Evolutionary conservation across 2,113 vertebrate species (phyloP).

Genomic region (Passer montanus): DNA sequence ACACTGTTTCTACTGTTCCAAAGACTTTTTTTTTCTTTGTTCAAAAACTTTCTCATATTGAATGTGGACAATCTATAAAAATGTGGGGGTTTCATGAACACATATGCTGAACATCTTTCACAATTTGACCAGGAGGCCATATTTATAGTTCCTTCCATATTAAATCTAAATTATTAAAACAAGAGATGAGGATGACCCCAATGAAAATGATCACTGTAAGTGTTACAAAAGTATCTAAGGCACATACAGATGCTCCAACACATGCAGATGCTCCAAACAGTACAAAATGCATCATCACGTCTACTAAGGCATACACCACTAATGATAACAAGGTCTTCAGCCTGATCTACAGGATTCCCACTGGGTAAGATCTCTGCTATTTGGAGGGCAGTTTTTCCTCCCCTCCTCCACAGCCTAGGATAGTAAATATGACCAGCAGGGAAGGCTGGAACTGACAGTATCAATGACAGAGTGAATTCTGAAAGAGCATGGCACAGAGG

Average conservation of each 20-base stretch:
- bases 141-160: not conserved
- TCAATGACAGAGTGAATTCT: not conserved
- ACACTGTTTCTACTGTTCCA: not conserved
- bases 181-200: not conserved
- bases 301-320: not conserved
- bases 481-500: not conserved
- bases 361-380: not conserved
- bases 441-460: constrained; percentile 5
- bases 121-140: not conserved
- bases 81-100: not conserved
- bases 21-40: not conserved
- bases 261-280: not conserved
- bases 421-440: not conserved
- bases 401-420: not conserved
- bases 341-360: not conserved
- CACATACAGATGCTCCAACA: not conserved
- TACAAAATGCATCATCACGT: not conserved
- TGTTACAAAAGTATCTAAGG: not conserved
- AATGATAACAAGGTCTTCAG: not conserved
- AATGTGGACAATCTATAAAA: not conserved
- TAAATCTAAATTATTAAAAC: not conserved
- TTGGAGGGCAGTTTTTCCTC: not conserved
- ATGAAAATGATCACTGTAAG: not conserved
- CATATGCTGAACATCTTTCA: not conserved
- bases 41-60: not conserved